Conservation (phyloP, 1,140 invertebrate species). For the Rhyzopertha dominica region DNA sequence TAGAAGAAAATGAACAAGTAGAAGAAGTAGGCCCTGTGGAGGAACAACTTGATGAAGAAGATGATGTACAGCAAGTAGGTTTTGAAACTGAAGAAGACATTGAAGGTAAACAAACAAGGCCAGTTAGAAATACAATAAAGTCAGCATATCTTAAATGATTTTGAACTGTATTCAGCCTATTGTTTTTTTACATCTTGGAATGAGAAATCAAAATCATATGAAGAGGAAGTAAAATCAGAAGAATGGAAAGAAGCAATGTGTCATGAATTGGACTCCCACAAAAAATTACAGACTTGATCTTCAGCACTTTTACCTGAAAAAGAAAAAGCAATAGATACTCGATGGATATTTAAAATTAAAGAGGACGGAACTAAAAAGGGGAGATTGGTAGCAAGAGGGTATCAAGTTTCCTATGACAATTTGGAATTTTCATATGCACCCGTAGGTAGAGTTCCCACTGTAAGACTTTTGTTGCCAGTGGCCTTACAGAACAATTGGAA, state of each 20-base stretch:
- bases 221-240: too few relatives aligned
- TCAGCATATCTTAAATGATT: background rate
- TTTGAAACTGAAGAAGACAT: too few relatives aligned
- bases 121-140: too few relatives aligned
- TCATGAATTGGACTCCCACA: constrained; percentile 8
- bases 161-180: constrained; percentile 11
- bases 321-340: constrained; percentile 15
- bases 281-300: constrained; percentile 15
- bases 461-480: constrained; percentile 3
- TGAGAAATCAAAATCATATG: constrained; percentile 2
- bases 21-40: background rate
- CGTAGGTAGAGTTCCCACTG: constrained; percentile 13
- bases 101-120: too few relatives aligned
- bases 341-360: constrained; percentile 32
- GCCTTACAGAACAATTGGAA: constrained; percentile 8
- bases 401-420: constrained; percentile 14
- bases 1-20: background rate
- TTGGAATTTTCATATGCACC: constrained; percentile 7
- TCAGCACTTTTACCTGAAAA: constrained; percentile 5
- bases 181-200: constrained; percentile 7
- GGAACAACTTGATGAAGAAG: constrained; percentile 1
- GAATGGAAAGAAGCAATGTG: constrained; percentile 9
- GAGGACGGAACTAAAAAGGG: constrained; percentile 28
- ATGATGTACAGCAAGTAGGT: too few relatives aligned
- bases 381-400: constrained; percentile 30